Base-by-base conservation (phyloP, 2,888 invertebrate genomes). In the Drosophila maculinotata region DNA sequence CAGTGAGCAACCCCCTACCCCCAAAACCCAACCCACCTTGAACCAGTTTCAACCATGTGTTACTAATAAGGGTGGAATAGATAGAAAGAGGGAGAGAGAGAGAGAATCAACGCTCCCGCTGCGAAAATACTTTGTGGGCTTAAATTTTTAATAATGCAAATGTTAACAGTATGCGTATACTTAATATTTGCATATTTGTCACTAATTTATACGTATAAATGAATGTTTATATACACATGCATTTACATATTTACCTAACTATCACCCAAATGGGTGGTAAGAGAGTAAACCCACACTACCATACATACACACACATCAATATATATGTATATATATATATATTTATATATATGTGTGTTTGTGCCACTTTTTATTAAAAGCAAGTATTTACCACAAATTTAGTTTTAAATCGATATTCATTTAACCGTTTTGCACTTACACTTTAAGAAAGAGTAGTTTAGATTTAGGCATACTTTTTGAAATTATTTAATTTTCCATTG, bases 41-140 rank as follows among this genome's bases (percentile, higher is more conserved):
- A 63, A 59, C 56, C 59, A 73, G 39, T 60, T 73, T 47, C 14
- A 39, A 15, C 38, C 59, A 68, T 49, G 62, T 63, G 63, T 63
- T 70, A 35, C 23, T 23, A 38, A 73, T 65, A 64, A 57, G 73
- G 74, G 73, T 73, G 59, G 60, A 69, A 72, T n/a, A n/a, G n/a
- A n/a, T n/a, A n/a, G n/a, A n/a, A n/a, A n/a, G n/a, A 62, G n/a
- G 9, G 9, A 17, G 30, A 23, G 17, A 42, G 17, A 51, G 33
- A 17, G 23, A 5, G 23, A 36, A 31, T 10, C 20, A 5, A n/a
- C 14, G 30, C 17, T 44, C 15, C 36, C 4, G n/a, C 31, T 41
- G 10, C 3, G 23, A 9, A 17, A 12, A 36, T 8, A 26, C 15
- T 42, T 42, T 17, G 9, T n/a, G n/a, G 4, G 3, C 12, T 14